A percentile compares a stretch with the other conserved stretches of the same genome.
Conservation (phyloP, 2,113 vertebrate species). For the Maccullochella peelii region DNA sequence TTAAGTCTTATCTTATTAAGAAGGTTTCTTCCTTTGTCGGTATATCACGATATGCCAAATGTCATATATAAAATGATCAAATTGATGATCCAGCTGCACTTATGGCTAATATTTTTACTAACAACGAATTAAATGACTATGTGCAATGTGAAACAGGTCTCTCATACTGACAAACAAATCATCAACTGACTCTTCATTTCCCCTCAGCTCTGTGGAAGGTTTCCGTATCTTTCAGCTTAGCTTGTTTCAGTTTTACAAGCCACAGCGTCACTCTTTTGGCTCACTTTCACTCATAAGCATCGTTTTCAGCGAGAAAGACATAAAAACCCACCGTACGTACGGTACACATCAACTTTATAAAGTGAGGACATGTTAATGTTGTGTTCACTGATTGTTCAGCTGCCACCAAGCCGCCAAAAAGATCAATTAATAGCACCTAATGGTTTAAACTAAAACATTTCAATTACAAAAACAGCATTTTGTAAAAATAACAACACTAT, state of each 20-base stretch:
- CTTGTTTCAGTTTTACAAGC: neutral
- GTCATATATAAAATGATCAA: neutral
- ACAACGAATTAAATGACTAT: neutral
- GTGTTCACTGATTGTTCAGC: neutral
- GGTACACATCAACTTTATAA: neutral
- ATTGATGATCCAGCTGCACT: too few relatives aligned
- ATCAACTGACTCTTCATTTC: neutral
- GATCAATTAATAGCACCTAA: neutral
- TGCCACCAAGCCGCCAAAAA: neutral
- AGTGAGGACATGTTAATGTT: neutral
- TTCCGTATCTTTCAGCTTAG: neutral
- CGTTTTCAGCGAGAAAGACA: neutral
- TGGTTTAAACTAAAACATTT: neutral
- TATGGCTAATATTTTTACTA: neutral
- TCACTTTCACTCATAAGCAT: neutral
- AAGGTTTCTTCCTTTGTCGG: neutral
- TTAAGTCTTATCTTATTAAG: neutral
- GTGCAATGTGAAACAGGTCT: neutral
- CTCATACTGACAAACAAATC: neutral
- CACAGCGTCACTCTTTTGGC: neutral
- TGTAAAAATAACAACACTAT: too few relatives aligned
- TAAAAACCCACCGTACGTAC: too few relatives aligned
- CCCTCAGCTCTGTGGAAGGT: constrained; percentile 2
- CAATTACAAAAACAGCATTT: neutral
- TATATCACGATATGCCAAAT: neutral